A percentile compares a stretch with the other conserved stretches of the same genome.
These are phyloP conservation scores for Cosmorhoe ocellata DNA, from an alignment of 2,888 invertebrate genomes.

Conservation along the genomic window DNA sequence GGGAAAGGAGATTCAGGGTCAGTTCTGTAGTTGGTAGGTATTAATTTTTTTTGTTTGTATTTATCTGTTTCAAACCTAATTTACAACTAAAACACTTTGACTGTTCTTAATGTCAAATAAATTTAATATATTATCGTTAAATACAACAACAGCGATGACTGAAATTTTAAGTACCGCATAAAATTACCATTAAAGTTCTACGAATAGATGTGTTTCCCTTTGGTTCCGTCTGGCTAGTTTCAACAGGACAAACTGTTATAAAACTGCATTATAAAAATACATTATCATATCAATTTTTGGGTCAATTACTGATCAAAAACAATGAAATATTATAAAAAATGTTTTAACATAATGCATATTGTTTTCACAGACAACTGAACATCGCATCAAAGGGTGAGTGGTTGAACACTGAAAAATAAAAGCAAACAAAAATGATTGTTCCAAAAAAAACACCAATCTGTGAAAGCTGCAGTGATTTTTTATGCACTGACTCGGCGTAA, in stretches of 20 bases:
- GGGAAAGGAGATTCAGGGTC: no score
- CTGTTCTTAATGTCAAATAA: slow-evolving; percentile 38
- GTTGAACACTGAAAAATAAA: no score
- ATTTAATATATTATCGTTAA: slow-evolving; percentile 43
- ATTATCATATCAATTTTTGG: no score
- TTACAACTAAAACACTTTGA: not conserved
- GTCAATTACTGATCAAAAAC: no score
- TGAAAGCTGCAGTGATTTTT: slow-evolving; percentile 24
- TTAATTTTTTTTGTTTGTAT: not conserved
- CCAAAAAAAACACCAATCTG: slow-evolving; percentile 3
- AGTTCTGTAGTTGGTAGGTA: no score
- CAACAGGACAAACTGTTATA: no score
- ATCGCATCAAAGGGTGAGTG: no score
- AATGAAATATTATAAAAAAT: no score
- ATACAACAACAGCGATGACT: slow-evolving; percentile 40
- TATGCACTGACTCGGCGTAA: slow-evolving; percentile 20
- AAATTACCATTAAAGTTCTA: slow-evolving; percentile 44
- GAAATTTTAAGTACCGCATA: slow-evolving; percentile 48
- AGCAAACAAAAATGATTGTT: not conserved
- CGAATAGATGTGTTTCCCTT: slow-evolving; percentile 38
- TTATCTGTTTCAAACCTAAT: no score
- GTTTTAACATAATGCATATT: no score
- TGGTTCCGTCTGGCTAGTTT: slow-evolving; percentile 14
- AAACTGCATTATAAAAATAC: no score
- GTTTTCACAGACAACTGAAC: no score